phyloP scores from a whole-genome alignment of 2,888 invertebrate genomes.

The Melangyna quadrimaculata region DNA sequence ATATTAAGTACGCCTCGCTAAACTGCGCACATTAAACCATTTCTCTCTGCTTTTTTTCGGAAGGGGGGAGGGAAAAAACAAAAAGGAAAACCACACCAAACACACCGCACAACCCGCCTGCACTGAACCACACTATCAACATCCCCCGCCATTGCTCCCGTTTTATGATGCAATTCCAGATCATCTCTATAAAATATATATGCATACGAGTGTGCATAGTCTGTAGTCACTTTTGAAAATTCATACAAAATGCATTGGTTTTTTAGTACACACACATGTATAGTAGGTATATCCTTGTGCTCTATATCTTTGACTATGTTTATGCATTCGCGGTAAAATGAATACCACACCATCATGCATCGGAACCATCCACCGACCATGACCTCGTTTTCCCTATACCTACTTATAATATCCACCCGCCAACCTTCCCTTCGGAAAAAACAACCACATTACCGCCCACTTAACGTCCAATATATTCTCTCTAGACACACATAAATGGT shows the following conservation, averaged over 20 bases:
- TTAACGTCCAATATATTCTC: constrained; percentile 13
- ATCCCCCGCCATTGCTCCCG: not conserved
- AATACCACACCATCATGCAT: constrained; percentile 36
- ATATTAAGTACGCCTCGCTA: constrained; percentile 68
- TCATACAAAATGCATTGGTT: constrained; percentile 48
- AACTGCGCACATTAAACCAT: constrained; percentile 56
- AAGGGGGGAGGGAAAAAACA: not conserved
- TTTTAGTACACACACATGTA: not conserved
- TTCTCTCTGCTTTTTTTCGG: not conserved
- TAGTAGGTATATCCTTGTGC: not conserved
- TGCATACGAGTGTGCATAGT: not conserved
- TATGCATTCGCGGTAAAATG: constrained; percentile 61
- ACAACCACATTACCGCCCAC: constrained; percentile 33
- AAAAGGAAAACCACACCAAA: not conserved
- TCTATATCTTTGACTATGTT: constrained; percentile 15
- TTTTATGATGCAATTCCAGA: not conserved
- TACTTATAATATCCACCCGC: constrained; percentile 5
- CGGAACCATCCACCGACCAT: constrained; percentile 57
- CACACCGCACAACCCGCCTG: not conserved
- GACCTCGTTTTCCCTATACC: constrained; percentile 54
- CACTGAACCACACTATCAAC: not conserved
- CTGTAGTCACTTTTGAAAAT: constrained; percentile 54
- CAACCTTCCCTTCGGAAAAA: not conserved
- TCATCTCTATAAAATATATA: not conserved
- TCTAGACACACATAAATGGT: constrained; percentile 2